These are phyloP conservation scores for Poecile montanus DNA, from an alignment of 2,797 vertebrate species.

Conservation along the genomic window DNA sequence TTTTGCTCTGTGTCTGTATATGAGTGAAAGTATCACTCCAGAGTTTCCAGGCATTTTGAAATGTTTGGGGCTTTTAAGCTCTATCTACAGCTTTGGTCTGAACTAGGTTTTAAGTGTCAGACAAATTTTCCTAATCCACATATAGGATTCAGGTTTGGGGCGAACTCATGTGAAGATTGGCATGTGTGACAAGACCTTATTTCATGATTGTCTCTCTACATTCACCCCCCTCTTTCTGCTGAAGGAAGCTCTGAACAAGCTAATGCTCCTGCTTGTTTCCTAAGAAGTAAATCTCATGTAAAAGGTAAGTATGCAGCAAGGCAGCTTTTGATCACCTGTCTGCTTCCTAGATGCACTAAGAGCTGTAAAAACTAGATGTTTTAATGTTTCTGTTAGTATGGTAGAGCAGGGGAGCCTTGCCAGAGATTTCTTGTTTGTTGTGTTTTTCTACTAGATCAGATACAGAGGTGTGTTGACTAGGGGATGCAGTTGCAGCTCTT, in stretches of 20 bases:
- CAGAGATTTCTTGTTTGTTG: neutral
- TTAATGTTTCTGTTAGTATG: neutral
- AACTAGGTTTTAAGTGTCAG: neutral
- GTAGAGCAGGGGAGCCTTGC: neutral
- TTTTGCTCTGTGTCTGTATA: neutral
- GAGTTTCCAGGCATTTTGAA: neutral
- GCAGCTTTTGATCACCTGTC: constrained; percentile 35
- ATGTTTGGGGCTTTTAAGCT: neutral
- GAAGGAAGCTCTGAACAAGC: neutral
- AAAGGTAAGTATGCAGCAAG: neutral
- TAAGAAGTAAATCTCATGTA: neutral
- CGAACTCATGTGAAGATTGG: neutral
- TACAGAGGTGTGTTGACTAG: neutral
- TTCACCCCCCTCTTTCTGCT: neutral
- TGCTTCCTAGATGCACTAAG: neutral
- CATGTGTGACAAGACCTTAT: neutral
- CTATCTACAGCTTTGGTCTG: neutral
- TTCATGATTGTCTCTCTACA: neutral
- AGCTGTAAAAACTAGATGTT: neutral
- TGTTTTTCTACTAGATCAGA: neutral
- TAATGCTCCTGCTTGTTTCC: neutral
- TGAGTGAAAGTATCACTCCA: neutral
- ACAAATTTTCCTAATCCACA: neutral
- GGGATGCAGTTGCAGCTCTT: neutral
- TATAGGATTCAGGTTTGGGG: neutral